phyloP scores from a whole-genome alignment of 2,797 vertebrate genomes.

The Helostoma temminkii region DNA sequence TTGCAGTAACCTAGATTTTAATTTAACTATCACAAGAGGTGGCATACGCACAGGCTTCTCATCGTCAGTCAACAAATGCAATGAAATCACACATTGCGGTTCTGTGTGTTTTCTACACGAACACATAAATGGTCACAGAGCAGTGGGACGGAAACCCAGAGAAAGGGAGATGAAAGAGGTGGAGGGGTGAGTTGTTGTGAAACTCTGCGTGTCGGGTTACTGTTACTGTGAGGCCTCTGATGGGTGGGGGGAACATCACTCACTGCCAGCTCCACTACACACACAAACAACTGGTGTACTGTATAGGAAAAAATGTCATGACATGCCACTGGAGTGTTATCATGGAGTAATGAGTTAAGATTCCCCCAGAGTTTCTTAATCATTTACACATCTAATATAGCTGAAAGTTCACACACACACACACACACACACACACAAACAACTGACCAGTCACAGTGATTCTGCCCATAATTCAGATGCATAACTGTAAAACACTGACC shows the following conservation, averaged over 20 bases:
- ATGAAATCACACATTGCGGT: background rate
- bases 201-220: slow-evolving; percentile 71
- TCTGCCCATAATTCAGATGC: background rate
- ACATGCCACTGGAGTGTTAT: background rate
- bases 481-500: background rate
- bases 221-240: slow-evolving; percentile 39
- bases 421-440: no score
- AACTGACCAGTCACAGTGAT: background rate
- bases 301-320: slow-evolving; percentile 8
- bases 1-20: background rate
- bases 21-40: background rate
- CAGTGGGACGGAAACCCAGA: slow-evolving; percentile 3
- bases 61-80: no score
- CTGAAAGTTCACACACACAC: background rate
- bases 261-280: slow-evolving; percentile 23
- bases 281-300: background rate
- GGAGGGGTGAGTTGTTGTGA: slow-evolving; percentile 64
- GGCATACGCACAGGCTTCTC: no score
- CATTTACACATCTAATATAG: background rate
- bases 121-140: slow-evolving; percentile 1
- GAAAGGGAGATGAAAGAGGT: slow-evolving; percentile 24
- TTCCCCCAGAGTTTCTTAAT: background rate
- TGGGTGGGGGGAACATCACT: slow-evolving; percentile 24
- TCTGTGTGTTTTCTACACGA: background rate
- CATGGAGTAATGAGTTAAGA: background rate